A percentile compares a stretch with the other conserved stretches of the same genome.
phyloP scores from a whole-genome alignment of 1,140 invertebrate species.

The Helicoverpa zea region DNA sequence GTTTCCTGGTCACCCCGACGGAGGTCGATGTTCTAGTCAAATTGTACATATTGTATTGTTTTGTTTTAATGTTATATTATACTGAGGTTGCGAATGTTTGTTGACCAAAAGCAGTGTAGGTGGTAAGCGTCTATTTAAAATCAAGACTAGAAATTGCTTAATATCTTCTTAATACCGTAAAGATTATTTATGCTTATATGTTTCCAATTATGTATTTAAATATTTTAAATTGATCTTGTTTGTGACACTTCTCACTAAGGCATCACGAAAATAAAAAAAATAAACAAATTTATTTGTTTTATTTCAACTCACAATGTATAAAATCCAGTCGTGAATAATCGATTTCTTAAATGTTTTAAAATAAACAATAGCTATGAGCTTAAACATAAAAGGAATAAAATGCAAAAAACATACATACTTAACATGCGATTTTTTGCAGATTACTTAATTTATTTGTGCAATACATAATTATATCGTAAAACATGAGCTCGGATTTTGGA shows the following conservation, averaged over 20 bases:
- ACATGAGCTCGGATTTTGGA: too few species aligned
- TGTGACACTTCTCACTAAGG: constrained; percentile 77
- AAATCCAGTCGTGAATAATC: not conserved
- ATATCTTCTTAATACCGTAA: constrained; percentile 59
- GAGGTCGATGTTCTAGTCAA: constrained; percentile 54
- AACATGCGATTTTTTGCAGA: too few species aligned
- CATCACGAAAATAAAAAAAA: constrained; percentile 77
- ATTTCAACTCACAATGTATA: constrained; percentile 4
- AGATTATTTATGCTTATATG: constrained; percentile 71
- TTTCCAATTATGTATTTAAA: constrained; percentile 64
- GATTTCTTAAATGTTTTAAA: not conserved
- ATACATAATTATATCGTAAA: too few species aligned
- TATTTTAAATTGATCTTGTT: constrained; percentile 78
- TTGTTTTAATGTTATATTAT: constrained; percentile 77
- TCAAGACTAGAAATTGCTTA: constrained; percentile 74
- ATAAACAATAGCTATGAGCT: too few species aligned
- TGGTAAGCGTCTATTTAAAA: constrained; percentile 64
- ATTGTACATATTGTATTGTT: constrained; percentile 58
- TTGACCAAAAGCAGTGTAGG: constrained; percentile 81
- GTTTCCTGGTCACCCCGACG: constrained; percentile 38
- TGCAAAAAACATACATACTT: too few species aligned
- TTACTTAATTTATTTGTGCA: too few species aligned
- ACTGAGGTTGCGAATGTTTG: constrained; percentile 79
- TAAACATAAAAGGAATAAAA: too few species aligned
- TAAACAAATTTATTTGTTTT: constrained; percentile 29